These are phyloP conservation scores for Rhabdophis nuchalis DNA, from an alignment of 2,797 vertebrate species.

Conservation along the genomic window DNA sequence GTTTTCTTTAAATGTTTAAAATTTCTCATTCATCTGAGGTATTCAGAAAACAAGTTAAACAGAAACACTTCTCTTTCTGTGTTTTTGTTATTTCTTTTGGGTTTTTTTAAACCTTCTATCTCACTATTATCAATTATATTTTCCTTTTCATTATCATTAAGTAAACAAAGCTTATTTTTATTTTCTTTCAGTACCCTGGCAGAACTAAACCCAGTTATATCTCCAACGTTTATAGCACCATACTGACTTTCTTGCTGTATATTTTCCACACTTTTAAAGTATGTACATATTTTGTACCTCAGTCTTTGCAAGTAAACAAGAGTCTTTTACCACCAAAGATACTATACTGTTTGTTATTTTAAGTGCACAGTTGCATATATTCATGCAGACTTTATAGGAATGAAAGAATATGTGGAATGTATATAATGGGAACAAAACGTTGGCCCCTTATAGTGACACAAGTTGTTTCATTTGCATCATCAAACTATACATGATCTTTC, in stretches of 20 bases:
- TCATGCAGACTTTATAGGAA: slow-evolving; percentile 58
- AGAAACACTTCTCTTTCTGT: background rate
- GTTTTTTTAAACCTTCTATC: background rate
- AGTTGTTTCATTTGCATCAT: slow-evolving; percentile 10
- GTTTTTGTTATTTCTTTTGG: background rate
- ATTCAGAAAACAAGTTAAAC: background rate
- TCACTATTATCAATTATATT: background rate
- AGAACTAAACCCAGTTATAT: slow-evolving; percentile 16
- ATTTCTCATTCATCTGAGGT: background rate
- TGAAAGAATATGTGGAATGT: slow-evolving; percentile 61
- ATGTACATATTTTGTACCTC: slow-evolving; percentile 13
- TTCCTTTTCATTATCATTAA: slow-evolving; percentile 1
- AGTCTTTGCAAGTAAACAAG: slow-evolving; percentile 10
- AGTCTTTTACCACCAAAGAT: slow-evolving; percentile 25
- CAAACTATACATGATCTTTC: slow-evolving; percentile 10
- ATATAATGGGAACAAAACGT: slow-evolving; percentile 47
- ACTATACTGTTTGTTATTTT: slow-evolving; percentile 41
- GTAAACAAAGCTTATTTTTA: background rate
- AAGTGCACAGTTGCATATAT: slow-evolving; percentile 51
- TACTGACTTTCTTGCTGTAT: slow-evolving; percentile 28
- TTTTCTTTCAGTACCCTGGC: slow-evolving; percentile 24
- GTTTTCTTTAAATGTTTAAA: background rate
- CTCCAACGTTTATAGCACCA: background rate
- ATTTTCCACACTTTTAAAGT: background rate
- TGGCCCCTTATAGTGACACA: slow-evolving; percentile 33